phyloP scores from a whole-genome alignment of 92 coral and sea anemone species.

The Palythoa heliodiscus region DNA sequence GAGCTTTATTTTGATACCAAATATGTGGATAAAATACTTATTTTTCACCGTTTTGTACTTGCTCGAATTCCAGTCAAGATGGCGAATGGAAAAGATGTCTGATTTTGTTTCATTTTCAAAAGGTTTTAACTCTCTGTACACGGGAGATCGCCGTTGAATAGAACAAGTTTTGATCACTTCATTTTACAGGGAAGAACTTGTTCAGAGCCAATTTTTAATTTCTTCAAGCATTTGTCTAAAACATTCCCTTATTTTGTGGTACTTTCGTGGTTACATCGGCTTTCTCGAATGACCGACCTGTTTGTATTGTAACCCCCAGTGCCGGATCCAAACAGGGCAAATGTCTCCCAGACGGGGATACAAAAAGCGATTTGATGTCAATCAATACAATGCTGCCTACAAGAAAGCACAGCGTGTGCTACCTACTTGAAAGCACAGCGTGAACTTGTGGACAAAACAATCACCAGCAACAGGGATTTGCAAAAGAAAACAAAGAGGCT shows the following conservation, averaged over 20 bases:
- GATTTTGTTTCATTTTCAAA: neutral
- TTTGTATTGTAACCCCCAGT: neutral
- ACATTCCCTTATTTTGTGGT: neutral
- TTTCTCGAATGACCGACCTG: neutral
- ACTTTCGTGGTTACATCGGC: neutral
- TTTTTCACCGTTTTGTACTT: neutral
- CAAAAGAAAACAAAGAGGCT: neutral
- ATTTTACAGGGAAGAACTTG: conserved; percentile 9
- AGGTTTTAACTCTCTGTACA: neutral
- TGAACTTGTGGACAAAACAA: neutral
- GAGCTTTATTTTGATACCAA: neutral
- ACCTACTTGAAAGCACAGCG: neutral
- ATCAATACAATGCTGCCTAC: neutral
- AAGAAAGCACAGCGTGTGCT: neutral
- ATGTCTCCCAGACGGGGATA: conserved; percentile 1
- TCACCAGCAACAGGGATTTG: neutral
- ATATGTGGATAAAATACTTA: neutral
- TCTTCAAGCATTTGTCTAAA: neutral
- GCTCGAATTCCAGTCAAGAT: neutral
- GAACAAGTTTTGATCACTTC: neutral
- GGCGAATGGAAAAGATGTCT: neutral
- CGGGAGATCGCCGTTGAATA: neutral
- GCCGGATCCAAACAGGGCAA: neutral
- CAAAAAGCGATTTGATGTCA: neutral
- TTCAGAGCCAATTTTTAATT: neutral